Evolutionary conservation across 35 echinoderm and acorn worm genomes (phyloP), one percentile per base, ranked within the genome.

Genomic region (Diadema setosum): DNA sequence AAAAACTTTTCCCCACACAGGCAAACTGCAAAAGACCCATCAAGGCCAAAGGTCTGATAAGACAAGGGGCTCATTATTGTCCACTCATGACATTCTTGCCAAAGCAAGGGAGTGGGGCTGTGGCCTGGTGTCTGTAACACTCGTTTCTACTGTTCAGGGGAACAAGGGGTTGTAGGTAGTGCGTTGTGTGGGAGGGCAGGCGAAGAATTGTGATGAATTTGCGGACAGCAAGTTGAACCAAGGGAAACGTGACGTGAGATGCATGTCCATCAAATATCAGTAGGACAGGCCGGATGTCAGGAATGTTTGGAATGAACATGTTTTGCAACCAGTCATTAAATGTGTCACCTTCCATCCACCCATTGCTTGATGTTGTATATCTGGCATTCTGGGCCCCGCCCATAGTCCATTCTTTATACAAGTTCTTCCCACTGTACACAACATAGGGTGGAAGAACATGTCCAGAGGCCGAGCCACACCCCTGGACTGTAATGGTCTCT

Each of bases 191-290:
- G 5, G 84, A 61, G 30, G 84, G 61, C 1, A 86, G 64, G n/a
- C 29, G 3, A n/a, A 86, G 42, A 18, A 86, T 35, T 37, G 34
- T 42, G 8, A 73, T 73, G 42, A 31, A 39, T 34, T 86, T 58
- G 18, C 31, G 9, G 17, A 65, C 42, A 16, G 61, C 84, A 5
- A 73, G 40, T 25, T 86, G 5, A 0, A 86, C 42, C 58, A 86
- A 45, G 58, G 84, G 4, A n/a, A 86, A 73, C 30, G 84, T 70
- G 0, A 86, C 73, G 20, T 86, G 61, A 11, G 84, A 86, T 14
- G 84, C 60, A 86, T 86, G 84, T 43, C 84, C 84, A 39, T 42
- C 61, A 73, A 45, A 39, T 52, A 86, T 40, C 21, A 86, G 23
- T 23, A 86, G n/a, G 1, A 46, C 40, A 14, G 56, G 58, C 39